Evolutionary conservation across 2,797 vertebrate species (phyloP).

Genomic region (Muscicapa striata): DNA sequence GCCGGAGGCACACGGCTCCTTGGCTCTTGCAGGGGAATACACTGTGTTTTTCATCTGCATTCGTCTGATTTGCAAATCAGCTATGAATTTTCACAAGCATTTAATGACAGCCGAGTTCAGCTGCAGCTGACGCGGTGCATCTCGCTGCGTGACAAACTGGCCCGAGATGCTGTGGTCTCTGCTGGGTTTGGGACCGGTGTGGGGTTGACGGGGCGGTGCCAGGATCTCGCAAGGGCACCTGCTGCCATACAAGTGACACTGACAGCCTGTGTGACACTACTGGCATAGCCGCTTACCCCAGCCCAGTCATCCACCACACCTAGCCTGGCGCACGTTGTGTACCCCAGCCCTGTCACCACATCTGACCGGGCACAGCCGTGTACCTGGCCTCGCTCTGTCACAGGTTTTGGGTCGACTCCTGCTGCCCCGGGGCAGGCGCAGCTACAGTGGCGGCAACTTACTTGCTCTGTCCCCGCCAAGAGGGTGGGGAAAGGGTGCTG

Average conservation of each 20-base stretch:
- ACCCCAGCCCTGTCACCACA: background rate
- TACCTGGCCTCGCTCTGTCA: background rate
- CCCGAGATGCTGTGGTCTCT: background rate
- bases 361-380: no score
- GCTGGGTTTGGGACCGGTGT: background rate
- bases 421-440: background rate
- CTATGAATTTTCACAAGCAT: background rate
- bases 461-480: background rate
- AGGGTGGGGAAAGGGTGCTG: background rate
- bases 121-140: background rate
- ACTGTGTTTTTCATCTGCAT: rapidly evolving
- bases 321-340: background rate
- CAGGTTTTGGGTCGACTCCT: background rate
- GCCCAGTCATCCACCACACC: background rate
- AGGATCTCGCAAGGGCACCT: background rate
- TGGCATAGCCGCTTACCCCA: background rate
- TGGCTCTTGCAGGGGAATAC: background rate
- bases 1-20: background rate
- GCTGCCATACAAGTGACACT: background rate
- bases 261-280: background rate
- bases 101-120: background rate
- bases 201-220: background rate
- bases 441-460: background rate
- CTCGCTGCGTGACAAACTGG: background rate
- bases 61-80: background rate